phyloP scores from a whole-genome alignment of 2,113 vertebrate genomes.

The Gymnocephalus cernua region DNA sequence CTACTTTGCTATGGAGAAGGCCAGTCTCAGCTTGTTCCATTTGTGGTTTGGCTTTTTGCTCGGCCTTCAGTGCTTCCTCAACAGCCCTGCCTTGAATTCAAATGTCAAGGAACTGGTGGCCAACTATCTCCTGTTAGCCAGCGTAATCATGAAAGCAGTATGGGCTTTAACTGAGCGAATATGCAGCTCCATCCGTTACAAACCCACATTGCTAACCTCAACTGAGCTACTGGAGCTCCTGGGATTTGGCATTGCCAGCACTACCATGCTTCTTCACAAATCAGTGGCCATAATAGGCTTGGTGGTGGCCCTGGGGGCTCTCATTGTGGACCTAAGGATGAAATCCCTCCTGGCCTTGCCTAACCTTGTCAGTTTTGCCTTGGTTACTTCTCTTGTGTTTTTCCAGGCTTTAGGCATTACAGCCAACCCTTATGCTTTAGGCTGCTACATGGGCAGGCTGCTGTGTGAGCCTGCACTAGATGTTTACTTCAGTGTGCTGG shows the following conservation, averaged over 20 bases:
- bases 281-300: constrained; percentile 90
- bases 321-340: constrained; percentile 96
- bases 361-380: constrained; percentile 90
- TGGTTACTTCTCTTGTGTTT: constrained; percentile 88
- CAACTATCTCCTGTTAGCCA: constrained; percentile 92
- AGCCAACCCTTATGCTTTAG: constrained; percentile 92
- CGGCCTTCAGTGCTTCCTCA: constrained; percentile 95
- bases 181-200: constrained; percentile 87
- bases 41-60: constrained; percentile 98
- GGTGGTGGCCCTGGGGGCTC: constrained; percentile 89
- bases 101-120: constrained; percentile 93
- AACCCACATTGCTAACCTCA: constrained; percentile 89
- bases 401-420: constrained; percentile 89
- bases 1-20: constrained; percentile 97
- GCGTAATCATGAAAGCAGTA: constrained; percentile 88
- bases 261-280: constrained; percentile 90
- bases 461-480: constrained; percentile 95
- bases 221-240: constrained; percentile 93
- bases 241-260: constrained; percentile 95
- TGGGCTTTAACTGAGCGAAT: constrained; percentile 92
- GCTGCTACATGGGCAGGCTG: constrained; percentile 93
- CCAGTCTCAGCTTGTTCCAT: constrained; percentile 94
- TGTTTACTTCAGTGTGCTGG: constrained; percentile 94
- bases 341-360: constrained; percentile 94
- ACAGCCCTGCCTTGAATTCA: constrained; percentile 86